Evolutionary conservation across 2,797 vertebrate genomes (phyloP).

Genomic region (Phrynocephalus vlangalii): DNA sequence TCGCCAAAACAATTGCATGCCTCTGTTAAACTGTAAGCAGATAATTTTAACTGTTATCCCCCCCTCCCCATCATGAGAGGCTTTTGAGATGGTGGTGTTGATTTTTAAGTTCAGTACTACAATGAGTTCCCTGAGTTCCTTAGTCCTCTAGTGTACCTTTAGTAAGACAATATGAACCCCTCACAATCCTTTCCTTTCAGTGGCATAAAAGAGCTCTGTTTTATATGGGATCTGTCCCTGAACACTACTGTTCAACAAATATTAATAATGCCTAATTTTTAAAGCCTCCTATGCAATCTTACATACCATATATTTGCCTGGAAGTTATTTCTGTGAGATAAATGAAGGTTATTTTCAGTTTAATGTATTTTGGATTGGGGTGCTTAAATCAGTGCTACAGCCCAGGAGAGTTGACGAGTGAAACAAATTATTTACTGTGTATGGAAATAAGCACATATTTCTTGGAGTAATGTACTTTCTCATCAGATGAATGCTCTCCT

Average conservation of each 20-base stretch:
- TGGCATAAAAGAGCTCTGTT: conserved; percentile 39
- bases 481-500: conserved; percentile 64
- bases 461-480: conserved; percentile 56
- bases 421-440: conserved; percentile 50
- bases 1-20: background rate
- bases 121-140: background rate
- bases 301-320: background rate
- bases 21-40: background rate
- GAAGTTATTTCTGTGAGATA: conserved; percentile 2
- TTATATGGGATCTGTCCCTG: background rate
- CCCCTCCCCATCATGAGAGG: background rate
- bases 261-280: background rate
- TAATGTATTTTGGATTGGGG: background rate
- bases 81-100: background rate
- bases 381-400: background rate
- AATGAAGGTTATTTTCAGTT: background rate
- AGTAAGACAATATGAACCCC: background rate
- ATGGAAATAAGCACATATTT: conserved; percentile 49
- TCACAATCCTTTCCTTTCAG: conserved; percentile 15
- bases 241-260: background rate
- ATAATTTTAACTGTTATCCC: accelerated
- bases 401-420: background rate
- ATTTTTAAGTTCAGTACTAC: background rate
- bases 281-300: conserved; percentile 2
- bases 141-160: background rate